Evolutionary conservation across 92 coral and sea anemone species (phyloP), one percentile per base, ranked within the genome.

Genomic region (Epizoanthus fatuus): DNA sequence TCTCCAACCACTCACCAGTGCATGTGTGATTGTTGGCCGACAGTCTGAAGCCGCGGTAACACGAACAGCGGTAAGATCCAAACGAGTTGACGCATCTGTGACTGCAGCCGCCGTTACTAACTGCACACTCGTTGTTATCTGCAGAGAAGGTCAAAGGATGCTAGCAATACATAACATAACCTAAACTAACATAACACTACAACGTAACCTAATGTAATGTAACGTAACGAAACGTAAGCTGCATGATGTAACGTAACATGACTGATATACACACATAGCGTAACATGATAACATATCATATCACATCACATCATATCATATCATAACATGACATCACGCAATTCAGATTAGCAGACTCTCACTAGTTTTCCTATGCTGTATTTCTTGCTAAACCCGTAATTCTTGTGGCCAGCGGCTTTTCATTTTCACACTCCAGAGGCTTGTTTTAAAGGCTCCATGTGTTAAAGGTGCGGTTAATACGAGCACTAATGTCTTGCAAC

Each of bases 71-170:
- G 39, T 63, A 25, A 4, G 69, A 63, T 22, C 69, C 69, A 25
- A 63, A 22, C 69, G 4, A 10, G 62, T 86, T 86, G 0, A 86
- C 78, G 59, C 89, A 86, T 25, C 52, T 13, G 15, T 40, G 89
- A 39, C 66, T 66, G 32, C 85, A 81, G n/a, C 85, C 76, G 64
- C 85, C 85, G 3, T 66, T 25, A 29, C 49, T 51, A 2, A 47
- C 45, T 47, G 85, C 58, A 44, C 85, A 81, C 29, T 81, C 85
- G 64, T 81, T 54, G 1, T 22, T 51, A 81, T 81, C 85, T 81
- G 19, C 11, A 64, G 69, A 29, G 15, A 6, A 8, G 22, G 49
- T 5, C 49, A 44, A 44, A 44, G 49, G 49, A 44, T 44, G 49
- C 35, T 29, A 29, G 25, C 25, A 22, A 22, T 22, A 58, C 63